Conservation (phyloP, 1,140 invertebrate species). For the Aphis gossypii region DNA sequence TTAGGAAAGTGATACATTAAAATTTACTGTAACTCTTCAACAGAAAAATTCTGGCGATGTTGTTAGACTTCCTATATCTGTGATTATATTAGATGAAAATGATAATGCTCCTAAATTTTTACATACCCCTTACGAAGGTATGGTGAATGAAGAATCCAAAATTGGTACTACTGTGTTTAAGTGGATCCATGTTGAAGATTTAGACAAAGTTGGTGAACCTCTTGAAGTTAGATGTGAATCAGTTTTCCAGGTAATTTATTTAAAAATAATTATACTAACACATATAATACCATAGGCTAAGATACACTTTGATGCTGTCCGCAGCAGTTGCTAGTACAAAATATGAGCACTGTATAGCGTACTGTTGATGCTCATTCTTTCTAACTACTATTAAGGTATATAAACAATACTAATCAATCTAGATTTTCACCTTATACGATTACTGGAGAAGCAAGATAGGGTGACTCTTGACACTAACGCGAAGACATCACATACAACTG, state of each 20-base stretch:
- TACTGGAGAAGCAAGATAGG: too few relatives aligned
- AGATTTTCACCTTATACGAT: too few relatives aligned
- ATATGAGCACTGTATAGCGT: too few relatives aligned
- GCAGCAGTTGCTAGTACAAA: too few relatives aligned
- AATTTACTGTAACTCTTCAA: constrained; percentile 78
- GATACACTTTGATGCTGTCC: too few relatives aligned
- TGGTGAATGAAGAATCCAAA: constrained; percentile 78
- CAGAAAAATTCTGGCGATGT: constrained; percentile 76
- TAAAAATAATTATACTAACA: not conserved
- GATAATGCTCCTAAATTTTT: constrained; percentile 85
- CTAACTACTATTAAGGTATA: too few relatives aligned
- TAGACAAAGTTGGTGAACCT: constrained; percentile 79
- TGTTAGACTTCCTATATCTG: constrained; percentile 77
- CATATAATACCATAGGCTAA: not conserved
- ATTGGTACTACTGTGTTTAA: constrained; percentile 78
- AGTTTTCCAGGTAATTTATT: not conserved
- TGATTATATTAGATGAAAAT: constrained; percentile 87
- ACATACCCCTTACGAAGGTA: constrained; percentile 80
- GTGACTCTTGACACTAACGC: too few relatives aligned
- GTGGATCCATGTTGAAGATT: constrained; percentile 77
- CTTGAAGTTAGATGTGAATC: constrained; percentile 77
- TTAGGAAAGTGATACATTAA: constrained; percentile 77
- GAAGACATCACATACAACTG: too few relatives aligned
- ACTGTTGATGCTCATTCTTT: too few relatives aligned
- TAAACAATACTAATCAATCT: too few relatives aligned